Conservation (phyloP, 1,140 invertebrate genomes). For the Halyomorpha halys region DNA sequence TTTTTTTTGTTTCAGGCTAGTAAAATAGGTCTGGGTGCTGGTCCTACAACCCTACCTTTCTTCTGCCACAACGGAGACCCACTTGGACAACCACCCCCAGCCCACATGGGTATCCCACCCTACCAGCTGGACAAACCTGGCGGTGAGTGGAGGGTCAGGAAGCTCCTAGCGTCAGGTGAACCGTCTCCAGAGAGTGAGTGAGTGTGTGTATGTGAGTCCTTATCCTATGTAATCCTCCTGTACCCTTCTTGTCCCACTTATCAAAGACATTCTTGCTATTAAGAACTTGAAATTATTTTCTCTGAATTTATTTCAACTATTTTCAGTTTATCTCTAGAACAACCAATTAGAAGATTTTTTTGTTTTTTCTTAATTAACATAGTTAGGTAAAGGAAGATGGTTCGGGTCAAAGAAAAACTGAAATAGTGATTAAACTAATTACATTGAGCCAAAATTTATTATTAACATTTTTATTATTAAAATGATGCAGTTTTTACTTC, state of each 20-base stretch:
- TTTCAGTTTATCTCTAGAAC: too few species aligned
- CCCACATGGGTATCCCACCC: constrained; percentile 93
- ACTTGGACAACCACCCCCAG: constrained; percentile 82
- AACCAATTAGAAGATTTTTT: too few species aligned
- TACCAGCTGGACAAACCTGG: constrained; percentile 75
- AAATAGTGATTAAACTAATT: too few species aligned
- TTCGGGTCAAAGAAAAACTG: too few species aligned
- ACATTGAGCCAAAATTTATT: too few species aligned
- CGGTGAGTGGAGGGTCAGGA: constrained; percentile 44
- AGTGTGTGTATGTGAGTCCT: not conserved
- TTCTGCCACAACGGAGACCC: constrained; percentile 82
- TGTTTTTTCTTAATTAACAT: too few species aligned
- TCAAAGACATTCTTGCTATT: too few species aligned
- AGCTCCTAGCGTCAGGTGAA: not conserved
- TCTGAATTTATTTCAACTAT: too few species aligned
- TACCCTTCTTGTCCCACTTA: not conserved
- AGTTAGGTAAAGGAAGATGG: too few species aligned
- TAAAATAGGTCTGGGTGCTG: constrained; percentile 70
- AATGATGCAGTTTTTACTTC: too few species aligned
- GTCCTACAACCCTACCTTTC: constrained; percentile 62
- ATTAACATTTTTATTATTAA: too few species aligned
- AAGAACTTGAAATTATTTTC: too few species aligned
- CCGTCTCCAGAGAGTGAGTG: not conserved
- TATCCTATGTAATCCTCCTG: not conserved
- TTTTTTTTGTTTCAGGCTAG: constrained; percentile 62